Base-by-base conservation (phyloP, 2,113 vertebrate genomes). In the Hydrochoerus hydrochaeris region DNA sequence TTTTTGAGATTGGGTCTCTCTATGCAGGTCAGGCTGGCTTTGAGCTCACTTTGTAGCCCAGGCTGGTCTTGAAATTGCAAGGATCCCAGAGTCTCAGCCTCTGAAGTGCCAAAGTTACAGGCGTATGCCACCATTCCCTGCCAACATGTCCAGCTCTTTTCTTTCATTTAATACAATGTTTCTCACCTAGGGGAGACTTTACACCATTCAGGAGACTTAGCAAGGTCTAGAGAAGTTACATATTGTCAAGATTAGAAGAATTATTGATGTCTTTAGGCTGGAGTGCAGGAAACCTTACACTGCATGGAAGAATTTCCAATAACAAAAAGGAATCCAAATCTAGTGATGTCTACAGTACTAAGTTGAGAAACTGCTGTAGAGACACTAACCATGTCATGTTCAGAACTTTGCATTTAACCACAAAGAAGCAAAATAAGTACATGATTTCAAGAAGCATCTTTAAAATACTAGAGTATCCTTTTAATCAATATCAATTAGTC, bases 261-360 rank as follows among this genome's bases (percentile, higher is more conserved):
- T 11, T 69, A 8, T 52, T 63, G 1, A 1, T 7, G 38, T 71
- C 44, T 44, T 28, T 4, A n/a, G 52, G 12, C 10, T 11, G 69
- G 71, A 91, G n/a, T 2, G 2, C 54, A 69, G 13, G 22, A 80
- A 3, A 57, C 35, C 30, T 44, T 81, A 10, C 17, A 90, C 35
- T 8, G 41, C 77, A 91, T 6, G 62, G 38, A 60, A 77, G 44
- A 60, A 38, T 7, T 86, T 32, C 1, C 0, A 35, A 49, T 2
- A 71, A 57, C 8, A 41, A 30, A 83, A n/a, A 75, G 17, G 14
- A 71, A 10, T 5, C 28, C 22, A 38, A 11, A 1, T 2, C 46
- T 16, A 17, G 5, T 41, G 69, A 13, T 20, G 11, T 26, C 1
- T 0, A 32, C 2, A 60, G 5, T 9, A 8, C 2, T 1, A 22